A percentile compares a stretch with the other conserved stretches of the same genome.
Evolutionary conservation across 2,888 invertebrate species (phyloP).

Genomic region (Leptarthrus brevirostris): DNA sequence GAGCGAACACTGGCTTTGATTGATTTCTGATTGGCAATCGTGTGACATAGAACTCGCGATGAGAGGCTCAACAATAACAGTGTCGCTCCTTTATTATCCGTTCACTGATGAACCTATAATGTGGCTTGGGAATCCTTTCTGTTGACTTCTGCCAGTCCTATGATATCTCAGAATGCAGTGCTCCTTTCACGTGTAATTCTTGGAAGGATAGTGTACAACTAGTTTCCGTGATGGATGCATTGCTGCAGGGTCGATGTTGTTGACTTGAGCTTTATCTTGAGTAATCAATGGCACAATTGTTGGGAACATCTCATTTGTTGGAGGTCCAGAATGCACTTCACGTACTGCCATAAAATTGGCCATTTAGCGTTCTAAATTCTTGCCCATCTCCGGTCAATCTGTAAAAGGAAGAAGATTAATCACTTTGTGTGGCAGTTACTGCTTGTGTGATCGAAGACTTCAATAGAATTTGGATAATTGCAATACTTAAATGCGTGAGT

Average conservation of each 20-base stretch:
- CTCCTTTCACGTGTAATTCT: constrained; percentile 41
- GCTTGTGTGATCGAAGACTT: not conserved
- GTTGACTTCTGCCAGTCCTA: not conserved
- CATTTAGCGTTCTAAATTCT: constrained; percentile 27
- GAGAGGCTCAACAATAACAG: not conserved
- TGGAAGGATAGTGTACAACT: constrained; percentile 35
- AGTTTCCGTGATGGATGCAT: constrained; percentile 48
- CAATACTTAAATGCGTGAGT: no score
- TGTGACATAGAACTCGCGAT: not conserved
- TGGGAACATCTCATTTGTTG: constrained; percentile 25
- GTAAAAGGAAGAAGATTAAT: constrained; percentile 37
- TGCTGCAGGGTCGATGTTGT: constrained; percentile 7
- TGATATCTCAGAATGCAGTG: not conserved
- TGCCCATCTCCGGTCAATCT: constrained; percentile 29
- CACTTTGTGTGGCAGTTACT: not conserved
- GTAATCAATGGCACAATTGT: constrained; percentile 2
- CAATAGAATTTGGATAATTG: no score
- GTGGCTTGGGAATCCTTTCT: not conserved
- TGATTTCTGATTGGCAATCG: constrained; percentile 10
- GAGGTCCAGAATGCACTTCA: constrained; percentile 4
- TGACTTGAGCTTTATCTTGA: not conserved
- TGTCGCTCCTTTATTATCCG: not conserved
- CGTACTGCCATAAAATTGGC: constrained; percentile 28
- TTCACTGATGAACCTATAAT: not conserved
- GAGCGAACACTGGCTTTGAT: constrained; percentile 4